Conservation (phyloP, 2,113 vertebrate genomes). For the Centropus unirufus region DNA sequence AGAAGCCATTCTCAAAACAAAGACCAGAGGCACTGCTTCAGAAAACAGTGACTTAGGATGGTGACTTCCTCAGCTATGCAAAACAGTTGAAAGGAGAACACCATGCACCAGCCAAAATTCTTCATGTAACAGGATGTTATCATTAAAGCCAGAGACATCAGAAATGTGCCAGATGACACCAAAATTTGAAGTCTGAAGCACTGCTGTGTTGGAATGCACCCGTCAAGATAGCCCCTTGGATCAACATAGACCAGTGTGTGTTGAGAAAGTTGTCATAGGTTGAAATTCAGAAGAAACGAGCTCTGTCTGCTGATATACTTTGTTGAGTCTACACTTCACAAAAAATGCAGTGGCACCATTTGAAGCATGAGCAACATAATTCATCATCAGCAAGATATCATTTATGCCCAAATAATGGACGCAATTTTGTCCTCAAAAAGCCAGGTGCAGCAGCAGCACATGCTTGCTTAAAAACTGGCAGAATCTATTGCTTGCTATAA, state of each 20-base stretch:
- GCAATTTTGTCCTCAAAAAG: background rate
- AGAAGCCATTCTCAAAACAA: background rate
- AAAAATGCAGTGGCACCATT: constrained; percentile 55
- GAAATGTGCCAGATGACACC: constrained; percentile 49
- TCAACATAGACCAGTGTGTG: background rate
- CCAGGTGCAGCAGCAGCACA: background rate
- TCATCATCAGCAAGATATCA: background rate
- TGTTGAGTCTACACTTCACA: constrained; percentile 61
- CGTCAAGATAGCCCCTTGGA: background rate
- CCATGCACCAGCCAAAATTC: constrained; percentile 58
- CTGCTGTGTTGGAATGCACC: background rate
- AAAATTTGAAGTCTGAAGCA: constrained; percentile 20
- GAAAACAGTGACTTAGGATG: background rate
- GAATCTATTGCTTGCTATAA: background rate
- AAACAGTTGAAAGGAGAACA: constrained; percentile 52
- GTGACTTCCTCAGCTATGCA: constrained; percentile 52
- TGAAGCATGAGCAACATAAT: background rate
- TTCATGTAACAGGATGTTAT: constrained; percentile 33
- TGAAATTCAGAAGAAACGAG: constrained; percentile 42
- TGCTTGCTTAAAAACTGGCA: background rate
- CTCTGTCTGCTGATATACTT: background rate
- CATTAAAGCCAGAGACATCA: constrained; percentile 27
- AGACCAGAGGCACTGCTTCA: background rate
- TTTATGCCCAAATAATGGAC: background rate
- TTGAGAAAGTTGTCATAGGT: constrained; percentile 16